Evolutionary conservation across 2,888 invertebrate species (phyloP), one percentile per base, ranked within the genome.

Genomic region (Blera fallax): DNA sequence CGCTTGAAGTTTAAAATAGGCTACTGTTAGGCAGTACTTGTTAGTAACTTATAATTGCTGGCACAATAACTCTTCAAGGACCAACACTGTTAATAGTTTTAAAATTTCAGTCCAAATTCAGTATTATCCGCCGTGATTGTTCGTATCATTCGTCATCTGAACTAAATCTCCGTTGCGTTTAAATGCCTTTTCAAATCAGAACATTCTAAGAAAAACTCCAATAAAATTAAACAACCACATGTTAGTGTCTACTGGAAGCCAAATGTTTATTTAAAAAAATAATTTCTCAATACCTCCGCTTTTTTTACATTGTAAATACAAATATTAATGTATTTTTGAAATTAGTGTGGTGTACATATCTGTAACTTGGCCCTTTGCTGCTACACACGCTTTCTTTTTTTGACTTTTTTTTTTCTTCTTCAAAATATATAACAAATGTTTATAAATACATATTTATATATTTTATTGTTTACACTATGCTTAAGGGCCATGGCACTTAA

Each of bases 401-500:
- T 48, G 21, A 27, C 52, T 52, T 48, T 58, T 58, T 11, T 67
- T 69, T 21, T 29, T 65, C 29, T 56, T 58, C 18, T 32, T 64
- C 48, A 72, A 73, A 77, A 58, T 18, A 64, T 65, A 65, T 45
- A 69, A 74, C 24, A 69, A 69, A 29, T 74, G 18, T 74, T 81
- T 37, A 58, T 65, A 67, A 21, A 64, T 56, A 64, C 24, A 45
- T 72, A 11, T 69, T 14, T 64, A 16, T 56, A 37, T 24, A 24
- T 24, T 48, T 84, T 69, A 74, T 45, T 74, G 70, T 80, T 60
- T 64, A 76, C 76, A 74, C 65, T 76, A 80, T 8, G 34, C 40
- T 72, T 58, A 65, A 85, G 81, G 81, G 81, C 85, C 85, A 85
- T 85, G 85, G 85, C 85, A 85, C 85, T 85, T 85, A 85, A 81